Evolutionary conservation across 2,113 vertebrate genomes (phyloP).

Genomic region (Synodontis membranacea): DNA sequence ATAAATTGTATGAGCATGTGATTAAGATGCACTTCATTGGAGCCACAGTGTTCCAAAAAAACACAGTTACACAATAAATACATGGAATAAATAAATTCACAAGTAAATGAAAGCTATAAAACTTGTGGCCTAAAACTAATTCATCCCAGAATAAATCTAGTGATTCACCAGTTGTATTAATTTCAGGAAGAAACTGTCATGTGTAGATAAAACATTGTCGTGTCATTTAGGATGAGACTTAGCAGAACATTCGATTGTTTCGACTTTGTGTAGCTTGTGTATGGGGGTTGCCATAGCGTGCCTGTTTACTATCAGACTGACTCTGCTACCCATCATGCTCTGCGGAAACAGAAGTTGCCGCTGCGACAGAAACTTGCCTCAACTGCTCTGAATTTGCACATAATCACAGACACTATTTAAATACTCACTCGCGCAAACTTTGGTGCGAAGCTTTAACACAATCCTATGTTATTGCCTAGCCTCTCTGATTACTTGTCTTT

Average conservation of each 20-base stretch:
- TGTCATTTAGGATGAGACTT: background rate
- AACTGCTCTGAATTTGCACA: no score
- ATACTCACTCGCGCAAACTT: no score
- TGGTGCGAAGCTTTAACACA: no score
- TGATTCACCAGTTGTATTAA: background rate
- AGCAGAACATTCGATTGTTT: background rate
- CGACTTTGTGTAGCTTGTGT: background rate
- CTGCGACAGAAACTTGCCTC: no score
- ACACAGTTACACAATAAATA: background rate
- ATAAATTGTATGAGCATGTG: background rate
- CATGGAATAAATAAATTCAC: no score
- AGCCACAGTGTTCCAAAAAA: background rate
- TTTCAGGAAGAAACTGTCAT: background rate
- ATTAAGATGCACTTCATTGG: background rate
- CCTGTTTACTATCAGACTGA: no score
- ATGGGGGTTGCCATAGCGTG: no score
- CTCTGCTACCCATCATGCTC: no score
- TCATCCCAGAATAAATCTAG: background rate
- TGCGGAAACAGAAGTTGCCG: no score
- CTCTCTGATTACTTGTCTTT: no score
- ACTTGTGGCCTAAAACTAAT: background rate
- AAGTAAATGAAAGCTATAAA: background rate
- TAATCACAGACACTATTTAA: no score
- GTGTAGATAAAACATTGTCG: background rate
- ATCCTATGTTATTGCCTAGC: no score